Base-by-base conservation (phyloP, 2,888 invertebrate species). In the Pomacea canaliculata region DNA sequence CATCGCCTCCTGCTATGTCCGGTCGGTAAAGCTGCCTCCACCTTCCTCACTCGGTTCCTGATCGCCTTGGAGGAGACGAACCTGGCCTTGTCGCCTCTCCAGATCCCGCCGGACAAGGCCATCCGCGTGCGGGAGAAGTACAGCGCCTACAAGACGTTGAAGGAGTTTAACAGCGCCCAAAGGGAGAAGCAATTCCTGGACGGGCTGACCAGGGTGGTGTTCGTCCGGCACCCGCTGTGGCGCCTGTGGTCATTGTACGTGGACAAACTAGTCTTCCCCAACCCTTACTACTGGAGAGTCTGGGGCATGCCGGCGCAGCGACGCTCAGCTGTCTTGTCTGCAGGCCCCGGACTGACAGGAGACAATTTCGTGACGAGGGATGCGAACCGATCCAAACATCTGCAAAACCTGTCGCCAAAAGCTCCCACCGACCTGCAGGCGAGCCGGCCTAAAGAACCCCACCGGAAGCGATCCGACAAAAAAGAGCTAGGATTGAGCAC, bases 231-330 rank as follows among this genome's bases (percentile, higher is more conserved):
- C 27, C 74, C 74, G 16, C 68, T 69, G 12, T 23, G 37, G 13
- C 51, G 74, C 12, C 48, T 74, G 49, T 69, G 68, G 69, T 74
- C 74, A 7, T 60, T 68, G 7, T 74, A 74, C 37, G 74, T 74
- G 49, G 74, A 74, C 63, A 74, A 74, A 19, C 74, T 74, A 10
- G 5, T 74, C 13, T 60, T 62, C 9, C 74, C 74, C 12, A 74
- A 74, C 63, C 74, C 69, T 2, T 46, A 62, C 63, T 74, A 74
- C 74, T 74, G 74, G 74, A 19, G 23, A 18, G 16, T 16, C 18
- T 74, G 74, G 74, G 74, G 74, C 7, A 13, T 59, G 27, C 69
- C 69, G n/a, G 74, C 74, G 5, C 18, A 60, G 69, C n/a, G 23
- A 27, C 51, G 16, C 12, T 10, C 51, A 7, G 51, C 51, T 56